Base-by-base conservation (phyloP, 1,140 invertebrate genomes). In the Aphelenchoides fujianensis region DNA sequence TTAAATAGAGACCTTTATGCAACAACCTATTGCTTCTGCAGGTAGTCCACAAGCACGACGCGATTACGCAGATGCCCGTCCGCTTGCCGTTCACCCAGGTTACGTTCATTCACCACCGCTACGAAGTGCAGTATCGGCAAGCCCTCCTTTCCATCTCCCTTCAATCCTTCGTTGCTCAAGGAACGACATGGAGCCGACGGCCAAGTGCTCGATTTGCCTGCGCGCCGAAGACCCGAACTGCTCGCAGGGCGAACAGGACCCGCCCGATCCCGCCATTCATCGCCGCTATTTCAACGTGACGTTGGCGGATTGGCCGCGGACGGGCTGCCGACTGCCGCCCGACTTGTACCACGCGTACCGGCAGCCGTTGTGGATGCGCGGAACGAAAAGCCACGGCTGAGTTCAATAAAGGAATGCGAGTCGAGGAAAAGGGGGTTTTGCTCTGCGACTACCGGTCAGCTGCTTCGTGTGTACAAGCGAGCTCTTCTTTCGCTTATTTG, bases 81-180 rank as follows among this genome's bases (percentile, higher is more conserved):
- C 36, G 61, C 37, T 23, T 75, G 0, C 63, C 73, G 30, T 23
- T 75, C 16, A 75, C 71, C 35, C 28, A 5, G 12, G 71, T 37
- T 32, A 78, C 74, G 3, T 28, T 75, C 31, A 74, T 79, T 48
- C 74, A 75, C 31, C 74, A 75, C 70, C 78, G 74, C 48, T 75
- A 75, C 37, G 74, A 75, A 53, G 74, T 75, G 31, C 19, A 61
- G 2, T 31, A 1, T 12, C 27, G 19, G 16, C 53, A 19, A 16
- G 31, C 53, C n/a, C n/a, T n/a, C n/a, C n/a, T n/a, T n/a, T n/a
- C n/a, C n/a, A n/a, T n/a, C n/a, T n/a, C n/a, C n/a, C n/a, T n/a
- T n/a, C n/a, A n/a, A n/a, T n/a, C n/a, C n/a, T n/a, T n/a, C n/a
- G n/a, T n/a, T n/a, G n/a, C n/a, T n/a, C n/a, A n/a, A n/a, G 16